Evolutionary conservation across 2,888 invertebrate species (phyloP), one percentile per base, ranked within the genome.

Genomic region (Eubasilissa splendida): DNA sequence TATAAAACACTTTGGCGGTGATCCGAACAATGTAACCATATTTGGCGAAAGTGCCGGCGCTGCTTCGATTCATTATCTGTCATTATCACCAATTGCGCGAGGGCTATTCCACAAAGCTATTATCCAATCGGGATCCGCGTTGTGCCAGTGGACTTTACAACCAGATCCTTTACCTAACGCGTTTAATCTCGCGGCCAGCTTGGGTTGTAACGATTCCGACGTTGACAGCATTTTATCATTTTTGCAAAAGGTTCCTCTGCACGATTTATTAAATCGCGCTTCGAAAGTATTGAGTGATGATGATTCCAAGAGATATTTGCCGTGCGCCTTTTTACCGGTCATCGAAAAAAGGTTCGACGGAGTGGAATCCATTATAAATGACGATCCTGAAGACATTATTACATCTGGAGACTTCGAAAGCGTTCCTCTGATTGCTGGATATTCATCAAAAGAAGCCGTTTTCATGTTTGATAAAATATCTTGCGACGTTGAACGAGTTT

Each of bases 381-480:
- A 77, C 42, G n/a, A 68, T 76, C 82, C 82, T 9, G 60, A 79
- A 56, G 60, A 75, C 14, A 59, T 78, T 7, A 70, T 83, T 11
- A 31, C 10, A 7, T 33, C 74, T 53, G 79, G 76, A 65, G 53
- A 75, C 42, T 86, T 87, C 58, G 85, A 86, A 74, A 85, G 87
- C 76, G 85, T 88, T 9, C 88, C 88, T 3, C 86, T 89, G 83
- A 85, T 90, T 63, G 85, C 86, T 11, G 88, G 89, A 42, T 85
- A 88, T 12, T 88, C 87, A 73, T 85, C 87, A 31, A 86, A 87
- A 80, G 89, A 89, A 85, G 88, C 88, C 5, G 79, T 85, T 22
- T 73, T 82, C 33, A 63, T 82, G 54, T 79, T 82, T 33, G 79
- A 82, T 56, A 71, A 60, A 66, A 84, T 85, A 71, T 74, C 84